These are phyloP conservation scores for Thunnus maccoyii DNA, from an alignment of 2,113 vertebrate species.

Conservation along the genomic window DNA sequence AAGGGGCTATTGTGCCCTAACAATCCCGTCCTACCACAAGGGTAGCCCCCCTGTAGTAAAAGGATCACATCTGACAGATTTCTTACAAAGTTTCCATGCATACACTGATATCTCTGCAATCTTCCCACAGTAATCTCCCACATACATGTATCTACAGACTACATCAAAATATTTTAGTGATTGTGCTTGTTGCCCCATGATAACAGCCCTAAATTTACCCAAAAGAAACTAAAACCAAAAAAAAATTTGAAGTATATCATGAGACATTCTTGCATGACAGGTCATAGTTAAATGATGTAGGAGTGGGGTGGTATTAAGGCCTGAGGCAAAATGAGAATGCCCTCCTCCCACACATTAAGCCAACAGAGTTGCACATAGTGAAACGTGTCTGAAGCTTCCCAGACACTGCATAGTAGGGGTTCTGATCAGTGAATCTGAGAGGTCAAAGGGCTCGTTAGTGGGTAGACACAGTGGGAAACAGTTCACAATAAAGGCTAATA, in stretches of 20 bases:
- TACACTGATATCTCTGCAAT: conserved; percentile 34
- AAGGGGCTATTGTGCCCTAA: conserved; percentile 59
- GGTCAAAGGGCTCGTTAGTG: conserved; percentile 1
- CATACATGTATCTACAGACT: conserved; percentile 8
- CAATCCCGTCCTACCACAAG: conserved; percentile 45
- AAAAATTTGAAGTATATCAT: conserved; percentile 6
- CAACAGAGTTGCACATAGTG: conserved; percentile 27
- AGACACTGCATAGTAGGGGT: neutral
- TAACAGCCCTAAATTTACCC: neutral
- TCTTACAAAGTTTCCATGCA: conserved; percentile 39
- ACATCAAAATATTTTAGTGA: neutral
- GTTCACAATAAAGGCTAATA: conserved; percentile 32
- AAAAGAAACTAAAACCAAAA: conserved; percentile 21
- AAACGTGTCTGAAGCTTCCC: conserved; percentile 28
- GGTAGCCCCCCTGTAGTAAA: conserved; percentile 34
- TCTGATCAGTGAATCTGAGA: conserved; percentile 23
- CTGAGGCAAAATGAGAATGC: conserved; percentile 4
- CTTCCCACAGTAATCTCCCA: conserved; percentile 49
- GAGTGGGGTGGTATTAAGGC: conserved; percentile 21
- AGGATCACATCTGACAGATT: conserved; percentile 54
- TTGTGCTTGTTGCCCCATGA: conserved; percentile 21
- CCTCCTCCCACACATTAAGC: conserved; percentile 36
- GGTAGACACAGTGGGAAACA: conserved; percentile 1
- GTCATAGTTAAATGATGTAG: conserved; percentile 40
- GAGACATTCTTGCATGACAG: conserved; percentile 56